Conservation (phyloP, 2,113 vertebrate species). For the Pelmatolapia mariae region DNA sequence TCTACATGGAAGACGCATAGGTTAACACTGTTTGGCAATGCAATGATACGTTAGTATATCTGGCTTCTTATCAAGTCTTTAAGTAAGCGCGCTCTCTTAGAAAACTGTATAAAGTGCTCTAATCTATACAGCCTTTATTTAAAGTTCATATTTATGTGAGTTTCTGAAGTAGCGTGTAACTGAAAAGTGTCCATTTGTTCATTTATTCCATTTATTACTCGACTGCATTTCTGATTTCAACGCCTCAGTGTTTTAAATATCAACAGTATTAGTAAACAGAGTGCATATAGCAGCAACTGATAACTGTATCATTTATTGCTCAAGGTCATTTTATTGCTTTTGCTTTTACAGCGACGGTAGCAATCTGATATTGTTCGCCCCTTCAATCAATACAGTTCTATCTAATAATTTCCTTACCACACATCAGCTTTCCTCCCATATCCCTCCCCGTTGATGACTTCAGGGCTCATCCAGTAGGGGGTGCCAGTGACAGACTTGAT, state of each 20-base stretch:
- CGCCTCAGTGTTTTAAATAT: neutral
- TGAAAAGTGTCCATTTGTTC: neutral
- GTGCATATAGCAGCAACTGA: neutral
- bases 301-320: neutral
- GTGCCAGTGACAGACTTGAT: slow-evolving; percentile 93
- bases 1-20: neutral
- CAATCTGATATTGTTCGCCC: neutral
- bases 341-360: neutral
- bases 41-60: neutral
- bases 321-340: neutral
- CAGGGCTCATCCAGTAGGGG: slow-evolving; percentile 94
- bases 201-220: neutral
- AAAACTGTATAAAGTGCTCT: rapidly evolving
- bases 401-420: slow-evolving; percentile 74
- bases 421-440: slow-evolving; percentile 89
- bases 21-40: neutral
- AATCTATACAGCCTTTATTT: neutral
- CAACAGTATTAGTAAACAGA: neutral
- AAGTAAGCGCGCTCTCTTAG: rapidly evolving
- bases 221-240: neutral
- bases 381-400: neutral
- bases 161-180: neutral
- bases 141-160: neutral
- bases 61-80: neutral
- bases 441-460: slow-evolving; percentile 91